phyloP scores from a whole-genome alignment of 1,140 invertebrate species.

The Camponotus vicinus region DNA sequence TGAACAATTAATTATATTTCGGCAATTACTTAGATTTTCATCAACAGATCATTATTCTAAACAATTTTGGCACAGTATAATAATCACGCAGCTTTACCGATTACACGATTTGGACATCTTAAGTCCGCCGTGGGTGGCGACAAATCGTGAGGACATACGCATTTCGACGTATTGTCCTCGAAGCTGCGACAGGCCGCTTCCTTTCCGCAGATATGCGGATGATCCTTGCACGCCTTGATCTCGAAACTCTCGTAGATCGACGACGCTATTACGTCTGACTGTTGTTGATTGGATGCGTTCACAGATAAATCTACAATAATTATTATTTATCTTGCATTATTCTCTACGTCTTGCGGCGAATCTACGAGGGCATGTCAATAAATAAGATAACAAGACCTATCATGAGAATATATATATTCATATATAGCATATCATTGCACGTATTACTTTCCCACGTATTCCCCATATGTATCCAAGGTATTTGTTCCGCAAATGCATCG shows the following conservation, averaged over 20 bases:
- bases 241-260: slow-evolving; percentile 48
- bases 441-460: no score
- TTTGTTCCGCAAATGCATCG: no score
- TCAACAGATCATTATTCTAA: background rate
- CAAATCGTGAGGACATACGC: slow-evolving; percentile 89
- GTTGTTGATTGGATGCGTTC: slow-evolving; percentile 31
- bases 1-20: background rate
- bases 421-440: no score
- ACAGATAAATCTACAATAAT: slow-evolving; percentile 65
- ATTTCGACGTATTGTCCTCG: slow-evolving; percentile 87
- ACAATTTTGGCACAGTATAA: background rate
- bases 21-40: background rate
- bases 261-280: slow-evolving; percentile 66
- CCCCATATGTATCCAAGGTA: no score
- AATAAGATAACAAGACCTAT: no score
- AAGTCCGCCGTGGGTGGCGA: slow-evolving; percentile 88
- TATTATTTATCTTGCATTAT: background rate
- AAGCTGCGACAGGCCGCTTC: slow-evolving; percentile 88
- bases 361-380: background rate
- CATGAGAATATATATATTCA: no score
- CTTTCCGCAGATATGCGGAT: slow-evolving; percentile 87
- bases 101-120: slow-evolving; percentile 88
- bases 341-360: background rate
- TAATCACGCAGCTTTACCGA: slow-evolving; percentile 80
- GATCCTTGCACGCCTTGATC: slow-evolving; percentile 77